Evolutionary conservation across 2,888 invertebrate genomes (phyloP).

Genomic region (Heliconius ethilla): DNA sequence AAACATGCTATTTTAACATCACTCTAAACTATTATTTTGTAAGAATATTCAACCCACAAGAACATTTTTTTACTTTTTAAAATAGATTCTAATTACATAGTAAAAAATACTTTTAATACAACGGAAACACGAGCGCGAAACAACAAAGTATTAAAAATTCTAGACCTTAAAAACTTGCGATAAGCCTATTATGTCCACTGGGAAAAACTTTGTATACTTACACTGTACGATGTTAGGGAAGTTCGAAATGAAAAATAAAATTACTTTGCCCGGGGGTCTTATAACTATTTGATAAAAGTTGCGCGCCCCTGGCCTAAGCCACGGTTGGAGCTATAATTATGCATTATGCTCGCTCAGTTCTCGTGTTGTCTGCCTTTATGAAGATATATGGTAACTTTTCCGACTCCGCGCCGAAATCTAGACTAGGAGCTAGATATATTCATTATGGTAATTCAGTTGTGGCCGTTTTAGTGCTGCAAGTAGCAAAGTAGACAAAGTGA

Average conservation of each 20-base stretch:
- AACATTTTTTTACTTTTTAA: not conserved
- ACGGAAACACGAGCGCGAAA: not conserved
- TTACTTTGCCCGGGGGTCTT: conserved; percentile 46
- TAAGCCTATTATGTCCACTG: conserved; percentile 40
- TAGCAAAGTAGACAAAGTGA: too few species aligned
- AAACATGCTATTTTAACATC: too few species aligned
- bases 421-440: conserved; percentile 29
- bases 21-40: too few species aligned
- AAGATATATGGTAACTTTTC: conserved; percentile 62
- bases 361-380: conserved; percentile 62
- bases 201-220: conserved; percentile 31
- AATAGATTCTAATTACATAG: conserved; percentile 7
- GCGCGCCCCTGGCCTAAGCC: conserved; percentile 49
- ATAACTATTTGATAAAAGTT: conserved; percentile 54
- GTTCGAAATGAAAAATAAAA: conserved; percentile 46
- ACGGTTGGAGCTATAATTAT: conserved; percentile 60
- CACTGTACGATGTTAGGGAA: conserved; percentile 27
- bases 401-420: conserved; percentile 51
- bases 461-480: not conserved
- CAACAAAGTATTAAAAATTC: conserved; percentile 32
- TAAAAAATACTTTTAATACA: not conserved
- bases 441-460: conserved; percentile 25
- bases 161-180: conserved; percentile 38
- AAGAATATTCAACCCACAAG: too few species aligned
- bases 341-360: conserved; percentile 55